Evolutionary conservation across 1,140 invertebrate genomes (phyloP), one percentile per base, ranked within the genome.

Genomic region (Orchestia grillus): DNA sequence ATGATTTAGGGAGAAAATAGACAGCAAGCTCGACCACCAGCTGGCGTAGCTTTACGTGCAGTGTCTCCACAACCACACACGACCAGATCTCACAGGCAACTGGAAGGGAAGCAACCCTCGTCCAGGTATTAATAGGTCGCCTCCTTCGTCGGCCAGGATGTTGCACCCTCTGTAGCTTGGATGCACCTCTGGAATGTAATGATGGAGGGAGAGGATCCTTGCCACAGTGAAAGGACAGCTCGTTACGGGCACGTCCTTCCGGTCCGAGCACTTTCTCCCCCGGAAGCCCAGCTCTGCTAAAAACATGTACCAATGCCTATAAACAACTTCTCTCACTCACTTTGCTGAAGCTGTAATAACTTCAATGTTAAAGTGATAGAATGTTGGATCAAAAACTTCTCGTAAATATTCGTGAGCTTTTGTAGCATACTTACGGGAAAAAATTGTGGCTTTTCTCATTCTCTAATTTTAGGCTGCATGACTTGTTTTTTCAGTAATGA

Each of bases 241-340:
- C 40, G 36, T 45, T 47, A 94, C 3, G 92, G 92, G 92, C 92
- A 94, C 92, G 92, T 45, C 92, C 92, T 94, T 94, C 92, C 92
- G 92, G 92, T 94, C 44, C 43, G 0, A 77, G 36, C 62, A 77
- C 62, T 77, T 36, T 77, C 28, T 77, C 62, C 11, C 28, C 28
- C 62, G 62, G 62, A 77, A 77, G 28, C 62, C 28, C 62, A 36
- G n/a, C n/a, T n/a, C 62, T 3, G 11, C 62, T 77, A 19, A 77
- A 77, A 77, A 77, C 36, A 77, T 77, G 11, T 36, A 23, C 62
- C 62, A 36, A 19, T 23, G 28, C 62, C 28, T 1, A 19, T 19
- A 77, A 23, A 77, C 36, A 77, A 77, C 36, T 36, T 53, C 36
- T 77, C 15, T 77, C 1, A 36, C 62, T 77, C 28, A 28, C 11